A percentile compares a stretch with the other conserved stretches of the same genome.
These are phyloP conservation scores for Podabrus alpinus DNA, from an alignment of 2,888 invertebrate genomes.

Conservation along the genomic window DNA sequence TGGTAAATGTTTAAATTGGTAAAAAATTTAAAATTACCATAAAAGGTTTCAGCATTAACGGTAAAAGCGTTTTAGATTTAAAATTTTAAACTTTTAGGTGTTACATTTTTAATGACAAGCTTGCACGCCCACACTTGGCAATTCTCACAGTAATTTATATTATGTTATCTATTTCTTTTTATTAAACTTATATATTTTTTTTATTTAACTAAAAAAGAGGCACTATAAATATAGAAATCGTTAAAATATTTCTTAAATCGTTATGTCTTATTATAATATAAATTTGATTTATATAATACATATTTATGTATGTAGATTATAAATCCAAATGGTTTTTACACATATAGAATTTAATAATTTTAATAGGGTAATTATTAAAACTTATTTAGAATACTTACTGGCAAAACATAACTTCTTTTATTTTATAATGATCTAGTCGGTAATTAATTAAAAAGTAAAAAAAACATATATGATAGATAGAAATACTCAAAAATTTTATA, in stretches of 20 bases:
- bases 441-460: not conserved
- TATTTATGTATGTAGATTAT: not conserved
- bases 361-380: not conserved
- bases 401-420: not conserved
- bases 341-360: not conserved
- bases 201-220: conserved; percentile 1
- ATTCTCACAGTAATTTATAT: not conserved
- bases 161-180: not conserved
- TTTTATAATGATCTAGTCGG: not conserved
- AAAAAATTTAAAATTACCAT: not conserved
- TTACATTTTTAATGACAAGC: not conserved
- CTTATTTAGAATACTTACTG: not conserved
- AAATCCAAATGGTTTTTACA: not conserved
- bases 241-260: not conserved
- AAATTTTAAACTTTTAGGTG: not conserved
- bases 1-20: not conserved
- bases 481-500: not conserved
- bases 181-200: conserved; percentile 2
- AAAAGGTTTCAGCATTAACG: not conserved
- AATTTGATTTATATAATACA: not conserved
- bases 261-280: not conserved
- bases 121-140: not conserved
- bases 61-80: not conserved
- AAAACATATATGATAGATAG: not conserved
- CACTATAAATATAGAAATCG: not conserved